These are phyloP conservation scores for Anabacerthia variegaticeps DNA, from an alignment of 2,797 vertebrate species.

Conservation along the genomic window DNA sequence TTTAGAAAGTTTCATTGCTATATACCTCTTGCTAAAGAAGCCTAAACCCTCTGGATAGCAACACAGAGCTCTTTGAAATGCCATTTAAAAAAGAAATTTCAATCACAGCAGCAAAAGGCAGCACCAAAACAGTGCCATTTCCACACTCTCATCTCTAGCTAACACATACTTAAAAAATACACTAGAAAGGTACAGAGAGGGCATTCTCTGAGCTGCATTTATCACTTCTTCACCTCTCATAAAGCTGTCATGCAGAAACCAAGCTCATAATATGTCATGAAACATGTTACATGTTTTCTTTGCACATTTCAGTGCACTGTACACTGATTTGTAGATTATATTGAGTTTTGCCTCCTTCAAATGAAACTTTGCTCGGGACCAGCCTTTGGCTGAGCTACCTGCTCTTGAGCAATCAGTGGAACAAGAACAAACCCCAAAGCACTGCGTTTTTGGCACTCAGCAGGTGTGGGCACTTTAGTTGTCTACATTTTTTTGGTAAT, in stretches of 20 bases:
- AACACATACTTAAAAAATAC: not conserved
- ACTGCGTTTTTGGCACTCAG: not conserved
- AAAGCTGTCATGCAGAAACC: rapidly evolving
- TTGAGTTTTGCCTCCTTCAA: not conserved
- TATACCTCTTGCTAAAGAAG: not conserved
- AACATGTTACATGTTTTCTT: rapidly evolving
- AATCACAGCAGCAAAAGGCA: not conserved
- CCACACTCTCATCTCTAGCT: not conserved
- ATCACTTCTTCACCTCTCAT: not conserved
- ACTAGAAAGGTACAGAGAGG: not conserved
- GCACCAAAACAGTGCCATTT: not conserved
- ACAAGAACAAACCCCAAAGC: not conserved
- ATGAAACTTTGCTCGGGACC: not conserved
- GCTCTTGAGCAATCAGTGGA: not conserved
- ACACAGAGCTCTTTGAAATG: not conserved
- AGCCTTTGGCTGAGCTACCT: not conserved
- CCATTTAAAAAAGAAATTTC: not conserved
- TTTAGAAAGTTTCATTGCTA: not conserved
- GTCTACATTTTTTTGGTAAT: not conserved
- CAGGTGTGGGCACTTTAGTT: not conserved
- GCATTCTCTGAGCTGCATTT: not conserved
- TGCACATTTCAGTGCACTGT: not conserved
- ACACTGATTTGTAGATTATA: not conserved
- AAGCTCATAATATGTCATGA: not conserved
- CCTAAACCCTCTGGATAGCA: not conserved